These are phyloP conservation scores for Hybognathus amarus DNA, from an alignment of 2,797 vertebrate species.

Conservation along the genomic window DNA sequence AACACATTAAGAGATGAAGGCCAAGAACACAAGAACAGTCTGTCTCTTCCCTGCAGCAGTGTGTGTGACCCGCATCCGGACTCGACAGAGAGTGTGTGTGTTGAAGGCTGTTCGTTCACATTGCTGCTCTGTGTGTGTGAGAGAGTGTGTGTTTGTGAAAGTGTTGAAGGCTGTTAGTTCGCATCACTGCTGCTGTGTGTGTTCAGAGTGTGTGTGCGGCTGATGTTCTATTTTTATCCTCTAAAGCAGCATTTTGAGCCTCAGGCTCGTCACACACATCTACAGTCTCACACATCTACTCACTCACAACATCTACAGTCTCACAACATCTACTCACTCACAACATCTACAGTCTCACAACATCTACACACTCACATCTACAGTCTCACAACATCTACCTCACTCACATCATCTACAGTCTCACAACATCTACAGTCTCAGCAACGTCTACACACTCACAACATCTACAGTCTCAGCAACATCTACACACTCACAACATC, in stretches of 20 bases:
- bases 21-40: not conserved
- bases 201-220: constrained; percentile 14
- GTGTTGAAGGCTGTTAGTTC: too few species aligned
- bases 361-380: too few species aligned
- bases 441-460: too few species aligned
- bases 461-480: too few species aligned
- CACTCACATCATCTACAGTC: too few species aligned
- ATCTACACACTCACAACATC: too few species aligned
- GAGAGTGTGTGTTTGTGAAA: not conserved
- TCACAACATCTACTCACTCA: too few species aligned
- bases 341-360: too few species aligned
- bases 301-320: too few species aligned
- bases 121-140: not conserved
- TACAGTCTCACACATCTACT: not conserved
- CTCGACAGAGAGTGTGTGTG: not conserved
- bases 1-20: not conserved
- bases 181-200: not conserved
- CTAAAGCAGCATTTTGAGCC: constrained; percentile 50
- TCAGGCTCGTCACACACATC: constrained; percentile 18
- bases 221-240: constrained; percentile 57
- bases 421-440: too few species aligned
- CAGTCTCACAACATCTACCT: too few species aligned
- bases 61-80: not conserved
- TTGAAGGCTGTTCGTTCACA: not conserved
- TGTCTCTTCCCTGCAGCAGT: not conserved